A percentile compares a stretch with the other conserved stretches of the same genome.
Conservation (phyloP, 1,140 invertebrate species). For the Drosophila tani region DNA sequence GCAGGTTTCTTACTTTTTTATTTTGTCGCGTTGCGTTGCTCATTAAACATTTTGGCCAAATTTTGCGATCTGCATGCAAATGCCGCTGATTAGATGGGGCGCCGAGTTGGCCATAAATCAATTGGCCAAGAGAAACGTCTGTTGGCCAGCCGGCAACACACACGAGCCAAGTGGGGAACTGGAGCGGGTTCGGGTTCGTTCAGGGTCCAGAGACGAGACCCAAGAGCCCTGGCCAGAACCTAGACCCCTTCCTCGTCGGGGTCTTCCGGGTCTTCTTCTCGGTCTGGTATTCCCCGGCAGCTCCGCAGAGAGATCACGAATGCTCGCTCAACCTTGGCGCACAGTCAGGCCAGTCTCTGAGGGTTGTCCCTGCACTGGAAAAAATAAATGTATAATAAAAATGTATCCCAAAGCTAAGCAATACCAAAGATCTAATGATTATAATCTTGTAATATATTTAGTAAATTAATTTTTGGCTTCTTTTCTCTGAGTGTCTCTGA, state of each 20-base stretch:
- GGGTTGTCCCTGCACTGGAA: conserved; percentile 17
- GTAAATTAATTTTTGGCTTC: background rate
- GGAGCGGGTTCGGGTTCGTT: conserved; percentile 8
- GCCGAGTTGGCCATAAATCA: conserved; percentile 67
- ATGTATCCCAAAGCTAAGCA: too few relatives aligned
- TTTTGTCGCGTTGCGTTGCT: conserved; percentile 14
- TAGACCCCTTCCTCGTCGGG: background rate
- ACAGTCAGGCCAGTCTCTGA: conserved; percentile 31
- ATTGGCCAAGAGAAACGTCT: conserved; percentile 30
- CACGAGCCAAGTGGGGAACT: conserved; percentile 35
- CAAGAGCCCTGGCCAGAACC: background rate
- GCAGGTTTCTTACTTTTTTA: conserved; percentile 49
- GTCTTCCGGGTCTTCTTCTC: conserved; percentile 14
- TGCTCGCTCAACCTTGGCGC: conserved; percentile 46
- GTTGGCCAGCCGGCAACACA: conserved; percentile 2
- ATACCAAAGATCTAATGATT: too few relatives aligned
- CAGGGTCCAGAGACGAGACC: background rate
- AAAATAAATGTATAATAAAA: background rate
- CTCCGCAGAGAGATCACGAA: conserved; percentile 23
- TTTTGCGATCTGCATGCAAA: conserved; percentile 74
- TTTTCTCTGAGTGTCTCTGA: background rate
- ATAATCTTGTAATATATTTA: too few relatives aligned
- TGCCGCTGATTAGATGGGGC: conserved; percentile 66
- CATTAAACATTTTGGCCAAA: conserved; percentile 73
- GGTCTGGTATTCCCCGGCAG: conserved; percentile 15